A percentile compares a stretch with the other conserved stretches of the same genome.
phyloP scores from a whole-genome alignment of 2,113 vertebrate genomes.

The Notothenia coriiceps region DNA sequence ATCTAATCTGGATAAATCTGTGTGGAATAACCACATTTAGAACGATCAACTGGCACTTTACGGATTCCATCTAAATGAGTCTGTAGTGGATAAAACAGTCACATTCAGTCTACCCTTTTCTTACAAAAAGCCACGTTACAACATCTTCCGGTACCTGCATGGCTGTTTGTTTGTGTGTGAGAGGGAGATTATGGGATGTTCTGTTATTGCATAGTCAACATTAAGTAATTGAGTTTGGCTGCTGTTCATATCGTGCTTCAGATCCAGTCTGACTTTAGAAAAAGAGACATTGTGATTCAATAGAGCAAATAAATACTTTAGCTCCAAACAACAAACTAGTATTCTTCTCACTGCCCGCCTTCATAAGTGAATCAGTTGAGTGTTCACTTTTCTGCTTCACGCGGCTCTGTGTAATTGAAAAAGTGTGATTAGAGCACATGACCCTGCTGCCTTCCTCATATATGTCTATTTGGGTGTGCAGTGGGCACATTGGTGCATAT shows the following conservation, averaged over 20 bases:
- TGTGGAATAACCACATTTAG: background rate
- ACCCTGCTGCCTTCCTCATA: conserved; percentile 16
- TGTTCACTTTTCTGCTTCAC: conserved; percentile 14
- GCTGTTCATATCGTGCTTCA: conserved; percentile 1
- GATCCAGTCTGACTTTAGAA: background rate
- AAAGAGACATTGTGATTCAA: background rate
- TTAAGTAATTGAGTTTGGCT: conserved; percentile 6
- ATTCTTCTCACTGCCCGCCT: conserved; percentile 6
- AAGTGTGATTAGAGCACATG: conserved; percentile 66
- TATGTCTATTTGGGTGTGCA: conserved; percentile 13
- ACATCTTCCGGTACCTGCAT: background rate
- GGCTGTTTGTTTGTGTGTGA: background rate
- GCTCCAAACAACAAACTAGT: background rate
- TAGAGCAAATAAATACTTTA: background rate
- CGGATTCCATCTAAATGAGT: background rate
- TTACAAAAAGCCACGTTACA: too few relatives aligned
- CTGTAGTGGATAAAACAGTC: background rate
- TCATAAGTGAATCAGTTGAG: conserved; percentile 7
- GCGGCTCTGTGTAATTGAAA: conserved; percentile 58
- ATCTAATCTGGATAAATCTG: background rate
- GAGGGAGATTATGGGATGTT: background rate
- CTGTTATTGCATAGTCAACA: conserved; percentile 1
- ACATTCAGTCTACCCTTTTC: background rate
- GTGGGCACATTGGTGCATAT: too few relatives aligned
- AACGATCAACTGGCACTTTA: background rate